Base-by-base conservation (phyloP, 1,140 invertebrate genomes). In the Lysiphlebus fabarum region DNA sequence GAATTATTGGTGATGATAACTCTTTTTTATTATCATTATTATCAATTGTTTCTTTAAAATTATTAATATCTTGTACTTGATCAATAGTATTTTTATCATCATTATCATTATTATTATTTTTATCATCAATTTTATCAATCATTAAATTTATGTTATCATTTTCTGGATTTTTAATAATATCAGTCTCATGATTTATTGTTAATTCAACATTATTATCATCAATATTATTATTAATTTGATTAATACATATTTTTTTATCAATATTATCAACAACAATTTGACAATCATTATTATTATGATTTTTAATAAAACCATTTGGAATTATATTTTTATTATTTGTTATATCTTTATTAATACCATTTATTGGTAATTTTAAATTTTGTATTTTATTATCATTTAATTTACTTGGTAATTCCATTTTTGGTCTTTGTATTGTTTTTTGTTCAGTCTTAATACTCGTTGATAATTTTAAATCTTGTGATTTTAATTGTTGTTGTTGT, bases 331-430 rank as follows among this genome's bases (percentile, higher is more conserved):
- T 51, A 36, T 33, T 11, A 51, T 33, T 7, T 51, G 38, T 51
- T 36, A 51, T 36, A 51, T 51, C 49, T 51, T 51, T 51, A 36
- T 51, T 33, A 34, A 51, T 11, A 9, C 70, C 68, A 38, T 70
- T 76, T 0, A 66, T 65, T 1, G 69, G 68, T 0, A 59, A 58
- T n/a, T 75, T 73, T 2, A 68, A 2, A 9, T 53, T 58, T 40
- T 74, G 61, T 26, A 69, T 58, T 60, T 70, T 75, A 6, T 67
- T 8, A 50, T 77, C 75, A 8, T 66, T n/a, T 57, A 73, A 69
- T 40, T 75, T 76, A 6, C 65, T 68, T 5, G 73, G 70, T 38
- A 76, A 62, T 37, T 77, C 75, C 65, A 70, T 73, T 56, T 74
- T 77, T n/a, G 67, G 63, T 60, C 72, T 68, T 12, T 68, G 65